Conservation (phyloP, 2,113 vertebrate genomes). For the Nannobrachium achirus region DNA sequence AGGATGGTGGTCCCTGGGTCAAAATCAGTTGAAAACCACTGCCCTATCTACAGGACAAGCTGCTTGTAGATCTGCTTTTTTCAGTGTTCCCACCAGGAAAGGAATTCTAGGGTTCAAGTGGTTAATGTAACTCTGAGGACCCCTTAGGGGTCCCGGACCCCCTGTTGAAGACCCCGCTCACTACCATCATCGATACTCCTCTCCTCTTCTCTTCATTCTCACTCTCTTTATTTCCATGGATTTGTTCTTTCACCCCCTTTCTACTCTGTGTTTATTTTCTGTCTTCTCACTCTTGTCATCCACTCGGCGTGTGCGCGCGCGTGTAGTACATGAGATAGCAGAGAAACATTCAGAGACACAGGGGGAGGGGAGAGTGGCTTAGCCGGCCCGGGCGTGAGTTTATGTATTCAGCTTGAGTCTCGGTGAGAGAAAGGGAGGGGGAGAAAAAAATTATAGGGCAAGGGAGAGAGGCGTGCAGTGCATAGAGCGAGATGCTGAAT, state of each 20-base stretch:
- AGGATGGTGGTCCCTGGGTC: too few relatives aligned
- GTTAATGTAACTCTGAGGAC: too few relatives aligned
- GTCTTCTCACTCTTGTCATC: conserved; percentile 56
- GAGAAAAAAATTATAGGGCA: conserved; percentile 56
- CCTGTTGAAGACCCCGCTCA: too few relatives aligned
- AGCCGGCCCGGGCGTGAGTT: conserved; percentile 29
- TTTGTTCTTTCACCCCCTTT: background rate
- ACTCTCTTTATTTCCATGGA: background rate
- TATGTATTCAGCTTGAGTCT: conserved; percentile 69
- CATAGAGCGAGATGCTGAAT: conserved; percentile 62
- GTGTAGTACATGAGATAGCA: conserved; percentile 45
- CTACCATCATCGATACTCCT: background rate
- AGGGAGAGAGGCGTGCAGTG: conserved; percentile 32
- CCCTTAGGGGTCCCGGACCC: too few relatives aligned
- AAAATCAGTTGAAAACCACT: too few relatives aligned
- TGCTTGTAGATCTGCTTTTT: too few relatives aligned
- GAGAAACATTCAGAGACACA: conserved; percentile 36
- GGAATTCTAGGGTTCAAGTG: too few relatives aligned
- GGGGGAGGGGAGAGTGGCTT: conserved; percentile 19
- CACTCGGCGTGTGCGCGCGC: conserved; percentile 33
- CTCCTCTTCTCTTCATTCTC: background rate
- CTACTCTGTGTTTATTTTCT: conserved; percentile 7
- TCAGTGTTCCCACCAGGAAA: too few relatives aligned
- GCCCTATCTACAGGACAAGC: too few relatives aligned
- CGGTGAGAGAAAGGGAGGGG: conserved; percentile 37